Conservation (phyloP, 2,797 vertebrate genomes). For the Semotilus atromaculatus region DNA sequence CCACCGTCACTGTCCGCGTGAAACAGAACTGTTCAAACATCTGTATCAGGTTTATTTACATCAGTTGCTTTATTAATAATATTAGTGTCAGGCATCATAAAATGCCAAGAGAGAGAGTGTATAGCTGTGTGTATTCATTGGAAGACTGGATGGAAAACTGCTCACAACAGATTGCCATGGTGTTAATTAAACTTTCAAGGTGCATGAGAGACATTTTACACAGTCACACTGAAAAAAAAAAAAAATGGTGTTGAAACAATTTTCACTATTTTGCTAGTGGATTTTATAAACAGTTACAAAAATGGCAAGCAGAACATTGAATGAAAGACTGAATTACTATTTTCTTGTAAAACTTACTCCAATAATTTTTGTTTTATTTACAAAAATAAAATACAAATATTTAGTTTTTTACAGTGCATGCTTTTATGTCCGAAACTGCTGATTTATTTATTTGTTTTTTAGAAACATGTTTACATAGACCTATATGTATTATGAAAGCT, state of each 20-base stretch:
- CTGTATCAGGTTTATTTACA: not conserved
- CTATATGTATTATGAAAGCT: conserved; percentile 9
- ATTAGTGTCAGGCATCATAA: not conserved
- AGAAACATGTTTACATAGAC: not conserved
- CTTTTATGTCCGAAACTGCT: not conserved
- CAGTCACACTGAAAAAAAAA: not conserved
- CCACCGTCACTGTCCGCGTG: not conserved
- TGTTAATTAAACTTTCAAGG: not conserved
- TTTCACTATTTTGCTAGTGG: not conserved
- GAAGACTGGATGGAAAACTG: not conserved
- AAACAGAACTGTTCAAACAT: not conserved
- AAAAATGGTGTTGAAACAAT: not conserved
- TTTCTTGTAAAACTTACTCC: not conserved
- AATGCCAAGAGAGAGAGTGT: not conserved
- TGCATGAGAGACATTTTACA: not conserved
- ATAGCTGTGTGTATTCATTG: not conserved
- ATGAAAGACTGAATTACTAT: not conserved
- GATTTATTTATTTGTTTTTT: not conserved
- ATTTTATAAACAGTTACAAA: not conserved
- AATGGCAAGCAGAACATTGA: not conserved
- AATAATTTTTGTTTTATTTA: not conserved
- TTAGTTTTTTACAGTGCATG: not conserved
- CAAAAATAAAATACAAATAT: too few relatives aligned
- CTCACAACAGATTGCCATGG: not conserved
- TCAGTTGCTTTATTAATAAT: not conserved